Evolutionary conservation across 2,888 invertebrate genomes (phyloP).

Genomic region (Calameuta idolon): DNA sequence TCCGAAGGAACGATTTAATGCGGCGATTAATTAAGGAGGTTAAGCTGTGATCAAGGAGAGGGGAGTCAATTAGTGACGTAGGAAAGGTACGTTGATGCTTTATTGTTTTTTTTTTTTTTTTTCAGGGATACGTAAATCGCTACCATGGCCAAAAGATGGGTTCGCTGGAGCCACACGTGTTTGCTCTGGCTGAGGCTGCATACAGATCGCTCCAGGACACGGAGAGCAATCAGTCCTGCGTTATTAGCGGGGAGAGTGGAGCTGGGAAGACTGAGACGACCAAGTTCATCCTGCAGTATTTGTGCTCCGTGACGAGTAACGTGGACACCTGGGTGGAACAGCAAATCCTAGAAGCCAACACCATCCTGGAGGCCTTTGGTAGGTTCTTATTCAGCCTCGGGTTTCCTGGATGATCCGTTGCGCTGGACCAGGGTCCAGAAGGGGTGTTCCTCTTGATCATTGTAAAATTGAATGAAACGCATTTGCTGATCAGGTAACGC

Average conservation of each 20-base stretch:
- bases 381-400: conserved; percentile 50
- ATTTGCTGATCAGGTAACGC: conserved; percentile 80
- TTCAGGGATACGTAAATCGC: conserved; percentile 83
- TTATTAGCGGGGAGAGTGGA: conserved; percentile 93
- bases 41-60: background rate
- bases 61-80: conserved; percentile 10
- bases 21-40: background rate
- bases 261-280: conserved; percentile 96
- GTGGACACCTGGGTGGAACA: conserved; percentile 95
- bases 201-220: conserved; percentile 79
- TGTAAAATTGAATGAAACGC: background rate
- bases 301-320: conserved; percentile 88
- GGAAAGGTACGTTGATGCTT: background rate
- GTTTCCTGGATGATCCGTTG: background rate
- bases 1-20: background rate
- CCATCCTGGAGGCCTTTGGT: conserved; percentile 94
- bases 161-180: conserved; percentile 86
- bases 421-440: background rate
- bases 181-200: conserved; percentile 90
- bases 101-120: conserved; percentile 45
- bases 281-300: conserved; percentile 90
- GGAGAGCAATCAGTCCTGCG: conserved; percentile 81
- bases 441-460: background rate
- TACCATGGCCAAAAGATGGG: conserved; percentile 88
- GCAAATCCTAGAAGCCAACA: conserved; percentile 93